These are phyloP conservation scores for Drepana arcuata DNA, from an alignment of 1,140 invertebrate genomes.

Conservation along the genomic window DNA sequence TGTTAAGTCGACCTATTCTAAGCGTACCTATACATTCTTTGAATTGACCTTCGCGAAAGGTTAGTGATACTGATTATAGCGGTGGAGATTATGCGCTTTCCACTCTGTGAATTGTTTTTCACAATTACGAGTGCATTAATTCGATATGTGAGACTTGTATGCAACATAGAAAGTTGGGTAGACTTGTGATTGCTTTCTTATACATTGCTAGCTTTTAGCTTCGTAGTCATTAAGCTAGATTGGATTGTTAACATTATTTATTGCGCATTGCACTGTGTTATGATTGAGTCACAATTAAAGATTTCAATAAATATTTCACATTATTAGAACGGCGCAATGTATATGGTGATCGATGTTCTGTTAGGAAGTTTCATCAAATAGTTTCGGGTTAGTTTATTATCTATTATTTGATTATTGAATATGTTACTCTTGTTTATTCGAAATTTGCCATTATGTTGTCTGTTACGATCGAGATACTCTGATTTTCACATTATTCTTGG, in stretches of 20 bases:
- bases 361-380: too few species aligned
- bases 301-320: constrained; percentile 9
- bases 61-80: constrained; percentile 68
- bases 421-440: too few species aligned
- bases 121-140: constrained; percentile 22
- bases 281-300: constrained; percentile 37
- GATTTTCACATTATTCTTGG: too few species aligned
- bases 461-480: too few species aligned
- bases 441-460: too few species aligned
- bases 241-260: constrained; percentile 51
- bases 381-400: too few species aligned
- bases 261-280: constrained; percentile 31
- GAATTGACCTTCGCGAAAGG: constrained; percentile 67
- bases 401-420: too few species aligned
- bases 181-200: constrained; percentile 62
- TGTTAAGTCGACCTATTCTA: constrained; percentile 59
- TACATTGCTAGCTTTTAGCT: constrained; percentile 59
- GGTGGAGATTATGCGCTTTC: constrained; percentile 42
- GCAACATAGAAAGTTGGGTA: constrained; percentile 36
- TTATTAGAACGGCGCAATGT: too few species aligned
- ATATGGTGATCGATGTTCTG: too few species aligned
- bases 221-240: constrained; percentile 62
- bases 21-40: constrained; percentile 70
- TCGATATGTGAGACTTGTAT: constrained; percentile 36
- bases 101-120: constrained; percentile 33